Percentiles rank a stretch among this genome's conserved stretches.
Evolutionary conservation across 2,888 invertebrate species (phyloP).

Genomic region (Sinhomidia bicolor): DNA sequence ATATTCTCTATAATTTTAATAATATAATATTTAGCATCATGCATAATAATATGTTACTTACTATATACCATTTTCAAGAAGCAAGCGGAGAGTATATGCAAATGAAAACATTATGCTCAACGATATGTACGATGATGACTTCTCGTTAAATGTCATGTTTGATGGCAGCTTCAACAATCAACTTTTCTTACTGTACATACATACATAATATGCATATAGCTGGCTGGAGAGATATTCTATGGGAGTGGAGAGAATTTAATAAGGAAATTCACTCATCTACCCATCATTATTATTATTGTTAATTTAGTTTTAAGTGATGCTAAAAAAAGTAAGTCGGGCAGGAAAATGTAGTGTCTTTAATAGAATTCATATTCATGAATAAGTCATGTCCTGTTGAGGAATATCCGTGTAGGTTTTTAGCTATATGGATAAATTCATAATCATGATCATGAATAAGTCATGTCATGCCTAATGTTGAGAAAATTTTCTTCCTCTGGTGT

Average conservation of each 20-base stretch:
- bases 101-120: background rate
- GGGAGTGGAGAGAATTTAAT: background rate
- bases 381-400: constrained; percentile 20
- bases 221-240: background rate
- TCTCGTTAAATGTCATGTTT: background rate
- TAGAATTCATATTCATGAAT: constrained; percentile 20
- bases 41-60: background rate
- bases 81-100: background rate
- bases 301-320: constrained; percentile 18
- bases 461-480: background rate
- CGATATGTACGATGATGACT: too few relatives aligned
- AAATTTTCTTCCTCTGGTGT: background rate
- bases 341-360: background rate
- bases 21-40: too few relatives aligned
- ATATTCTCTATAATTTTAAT: too few relatives aligned
- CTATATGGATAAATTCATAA: constrained; percentile 9
- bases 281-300: too few relatives aligned
- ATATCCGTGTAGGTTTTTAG: background rate
- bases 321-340: background rate
- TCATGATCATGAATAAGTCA: constrained; percentile 46
- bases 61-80: background rate
- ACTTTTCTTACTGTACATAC: background rate
- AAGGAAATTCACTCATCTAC: constrained; percentile 31
- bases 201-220: too few relatives aligned
- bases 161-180: background rate